A percentile compares a stretch with the other conserved stretches of the same genome.
Conservation (phyloP, 2,888 invertebrate species). For the Podotricha telesiphe region DNA sequence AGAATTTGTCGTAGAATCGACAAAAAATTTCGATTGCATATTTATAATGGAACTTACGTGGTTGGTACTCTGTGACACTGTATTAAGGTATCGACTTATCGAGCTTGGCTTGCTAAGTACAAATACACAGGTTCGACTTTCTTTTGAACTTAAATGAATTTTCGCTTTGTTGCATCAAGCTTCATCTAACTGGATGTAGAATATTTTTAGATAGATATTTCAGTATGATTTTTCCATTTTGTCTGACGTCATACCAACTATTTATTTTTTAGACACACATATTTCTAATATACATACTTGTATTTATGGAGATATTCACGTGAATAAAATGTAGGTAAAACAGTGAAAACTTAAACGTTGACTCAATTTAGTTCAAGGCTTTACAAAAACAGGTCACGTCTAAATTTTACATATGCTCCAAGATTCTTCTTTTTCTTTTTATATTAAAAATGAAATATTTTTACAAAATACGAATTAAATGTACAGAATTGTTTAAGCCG, state of each 20-base stretch:
- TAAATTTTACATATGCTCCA: slow-evolving; percentile 2
- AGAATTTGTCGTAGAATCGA: not conserved
- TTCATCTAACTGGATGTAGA: no score
- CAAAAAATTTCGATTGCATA: not conserved
- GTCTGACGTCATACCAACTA: no score
- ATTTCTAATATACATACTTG: no score
- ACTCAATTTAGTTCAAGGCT: slow-evolving; percentile 12
- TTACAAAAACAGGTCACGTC: not conserved
- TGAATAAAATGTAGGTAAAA: not conserved
- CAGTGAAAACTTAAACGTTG: not conserved
- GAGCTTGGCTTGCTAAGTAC: no score
- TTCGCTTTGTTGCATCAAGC: no score
- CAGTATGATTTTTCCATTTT: no score
- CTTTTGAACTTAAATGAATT: no score
- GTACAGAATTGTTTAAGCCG: no score
- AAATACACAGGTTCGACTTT: no score
- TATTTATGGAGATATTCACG: not conserved
- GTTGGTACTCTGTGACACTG: not conserved
- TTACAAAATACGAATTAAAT: not conserved
- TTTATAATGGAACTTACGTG: not conserved
- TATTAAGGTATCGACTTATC: no score
- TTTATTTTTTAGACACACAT: no score
- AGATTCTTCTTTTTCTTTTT: not conserved
- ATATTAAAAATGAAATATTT: not conserved
- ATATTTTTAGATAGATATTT: no score